A percentile compares a stretch with the other conserved stretches of the same genome.
Conservation (phyloP, 2,888 invertebrate species). For the Rotaria socialis region DNA sequence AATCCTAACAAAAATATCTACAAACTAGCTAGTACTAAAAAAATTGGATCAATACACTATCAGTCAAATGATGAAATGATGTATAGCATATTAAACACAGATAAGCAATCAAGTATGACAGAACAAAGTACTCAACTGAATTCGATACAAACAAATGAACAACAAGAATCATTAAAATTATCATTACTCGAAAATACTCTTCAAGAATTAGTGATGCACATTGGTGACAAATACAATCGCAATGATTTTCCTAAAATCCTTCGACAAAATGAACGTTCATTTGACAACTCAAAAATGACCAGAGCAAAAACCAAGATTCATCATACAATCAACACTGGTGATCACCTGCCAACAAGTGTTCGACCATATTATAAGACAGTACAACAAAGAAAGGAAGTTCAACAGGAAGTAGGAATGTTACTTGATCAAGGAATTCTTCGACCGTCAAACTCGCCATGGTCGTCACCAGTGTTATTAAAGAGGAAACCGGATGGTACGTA, state of each 20-base stretch:
- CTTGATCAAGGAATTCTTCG: not conserved
- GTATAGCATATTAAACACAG: not conserved
- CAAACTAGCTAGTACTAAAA: not conserved
- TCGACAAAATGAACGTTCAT: not conserved
- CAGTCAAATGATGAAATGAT: not conserved
- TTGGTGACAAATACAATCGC: not conserved
- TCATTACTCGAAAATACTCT: not conserved
- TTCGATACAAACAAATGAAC: not conserved
- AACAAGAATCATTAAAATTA: not conserved
- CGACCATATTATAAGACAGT: not conserved
- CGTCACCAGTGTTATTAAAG: not conserved
- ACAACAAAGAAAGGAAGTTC: not conserved
- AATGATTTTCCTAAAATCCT: not conserved
- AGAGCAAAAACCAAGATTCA: not conserved
- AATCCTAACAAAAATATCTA: not conserved
- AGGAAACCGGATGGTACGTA: not conserved
- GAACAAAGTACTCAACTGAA: too few species aligned
- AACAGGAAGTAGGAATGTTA: not conserved
- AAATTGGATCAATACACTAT: not conserved
- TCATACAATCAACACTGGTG: not conserved
- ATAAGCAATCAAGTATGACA: not conserved
- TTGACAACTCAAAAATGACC: constrained; percentile 8
- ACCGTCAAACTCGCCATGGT: not conserved
- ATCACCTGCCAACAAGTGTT: not conserved
- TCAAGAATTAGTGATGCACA: not conserved